Conservation (phyloP, 2,797 vertebrate genomes). For the Peromyscus nudipes region DNA sequence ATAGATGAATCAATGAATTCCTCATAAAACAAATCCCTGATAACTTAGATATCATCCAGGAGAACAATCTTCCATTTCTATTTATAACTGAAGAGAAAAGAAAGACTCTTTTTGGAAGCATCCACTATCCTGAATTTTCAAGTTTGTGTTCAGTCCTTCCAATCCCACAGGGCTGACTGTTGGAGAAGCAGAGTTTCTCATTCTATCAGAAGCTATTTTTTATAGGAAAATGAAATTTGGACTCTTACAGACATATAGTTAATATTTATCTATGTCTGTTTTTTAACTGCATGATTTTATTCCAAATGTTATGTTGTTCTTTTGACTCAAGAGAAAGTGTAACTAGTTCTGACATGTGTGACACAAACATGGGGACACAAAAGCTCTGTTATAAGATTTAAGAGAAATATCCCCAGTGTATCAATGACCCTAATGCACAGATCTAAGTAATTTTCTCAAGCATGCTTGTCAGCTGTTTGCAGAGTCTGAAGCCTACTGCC, state of each 20-base stretch:
- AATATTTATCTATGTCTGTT: neutral
- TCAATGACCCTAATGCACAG: neutral
- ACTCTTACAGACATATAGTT: neutral
- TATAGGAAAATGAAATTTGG: neutral
- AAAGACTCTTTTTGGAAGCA: neutral
- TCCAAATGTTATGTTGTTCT: neutral
- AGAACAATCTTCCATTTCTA: neutral
- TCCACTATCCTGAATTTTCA: neutral
- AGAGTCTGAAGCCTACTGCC: no score
- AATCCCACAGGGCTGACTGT: neutral
- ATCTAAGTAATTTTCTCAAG: neutral
- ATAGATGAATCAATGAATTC: neutral
- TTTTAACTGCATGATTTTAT: neutral
- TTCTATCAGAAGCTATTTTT: conserved; percentile 25
- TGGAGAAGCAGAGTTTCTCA: neutral
- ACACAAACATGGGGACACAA: neutral
- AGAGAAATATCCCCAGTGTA: neutral
- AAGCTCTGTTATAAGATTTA: neutral
- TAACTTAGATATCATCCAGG: neutral
- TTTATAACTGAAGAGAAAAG: neutral
- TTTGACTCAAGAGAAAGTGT: neutral
- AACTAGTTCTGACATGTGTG: conserved; percentile 7
- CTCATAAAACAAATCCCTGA: neutral
- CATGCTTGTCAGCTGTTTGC: neutral
- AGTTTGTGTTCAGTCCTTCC: neutral